A percentile compares a stretch with the other conserved stretches of the same genome.
Evolutionary conservation across 1,140 invertebrate genomes (phyloP).

Genomic region (Polypedilum pembai): DNA sequence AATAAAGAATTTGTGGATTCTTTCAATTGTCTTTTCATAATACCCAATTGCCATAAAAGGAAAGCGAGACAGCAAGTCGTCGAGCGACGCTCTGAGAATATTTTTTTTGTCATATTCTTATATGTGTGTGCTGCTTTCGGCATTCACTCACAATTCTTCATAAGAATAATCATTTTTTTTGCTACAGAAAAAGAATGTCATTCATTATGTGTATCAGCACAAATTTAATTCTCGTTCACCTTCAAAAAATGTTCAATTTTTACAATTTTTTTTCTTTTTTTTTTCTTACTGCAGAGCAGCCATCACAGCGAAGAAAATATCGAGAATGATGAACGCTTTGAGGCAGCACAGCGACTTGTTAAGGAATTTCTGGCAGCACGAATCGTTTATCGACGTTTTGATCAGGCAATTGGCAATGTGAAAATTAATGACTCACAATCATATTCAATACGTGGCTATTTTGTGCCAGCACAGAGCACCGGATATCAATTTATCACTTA

Average conservation of each 20-base stretch:
- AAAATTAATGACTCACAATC: background rate
- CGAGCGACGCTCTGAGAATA: background rate
- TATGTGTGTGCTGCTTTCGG: no score
- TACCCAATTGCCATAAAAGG: background rate
- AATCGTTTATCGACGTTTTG: conserved; percentile 31
- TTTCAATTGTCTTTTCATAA: conserved; percentile 9
- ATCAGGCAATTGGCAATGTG: background rate
- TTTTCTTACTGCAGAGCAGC: background rate
- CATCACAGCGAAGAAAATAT: conserved; percentile 27
- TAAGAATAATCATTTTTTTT: no score
- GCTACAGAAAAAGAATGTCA: background rate
- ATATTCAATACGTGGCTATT: conserved; percentile 30
- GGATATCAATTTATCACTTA: conserved; percentile 30
- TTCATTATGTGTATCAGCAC: background rate
- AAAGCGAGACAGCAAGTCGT: conserved; percentile 15
- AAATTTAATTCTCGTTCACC: background rate
- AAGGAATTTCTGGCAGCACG: conserved; percentile 19
- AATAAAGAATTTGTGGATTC: background rate
- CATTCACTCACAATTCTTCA: no score
- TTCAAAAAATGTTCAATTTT: background rate
- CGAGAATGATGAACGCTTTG: background rate
- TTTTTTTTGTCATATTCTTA: background rate
- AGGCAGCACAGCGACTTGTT: conserved; percentile 24
- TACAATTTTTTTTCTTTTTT: background rate
- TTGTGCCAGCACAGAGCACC: background rate